A percentile compares a stretch with the other conserved stretches of the same genome.
Conservation (phyloP, 1,140 invertebrate genomes). For the Bombus turneri region DNA sequence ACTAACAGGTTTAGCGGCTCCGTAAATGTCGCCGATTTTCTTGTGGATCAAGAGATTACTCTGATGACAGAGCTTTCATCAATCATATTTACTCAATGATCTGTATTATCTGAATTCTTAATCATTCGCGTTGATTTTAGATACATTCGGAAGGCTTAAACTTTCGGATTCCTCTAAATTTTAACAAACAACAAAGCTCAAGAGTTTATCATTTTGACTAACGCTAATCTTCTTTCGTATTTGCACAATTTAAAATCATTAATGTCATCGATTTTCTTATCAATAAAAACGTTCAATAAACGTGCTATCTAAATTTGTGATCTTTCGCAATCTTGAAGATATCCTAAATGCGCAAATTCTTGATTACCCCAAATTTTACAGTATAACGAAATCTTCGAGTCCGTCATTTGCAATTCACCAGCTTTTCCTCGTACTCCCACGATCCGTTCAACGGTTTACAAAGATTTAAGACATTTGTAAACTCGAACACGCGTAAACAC, state of each 20-base stretch:
- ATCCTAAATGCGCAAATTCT: background rate
- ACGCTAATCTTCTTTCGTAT: too few relatives aligned
- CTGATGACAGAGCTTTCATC: background rate
- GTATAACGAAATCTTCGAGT: background rate
- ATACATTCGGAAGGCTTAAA: too few relatives aligned
- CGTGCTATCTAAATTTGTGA: too few relatives aligned
- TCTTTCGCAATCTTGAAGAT: background rate
- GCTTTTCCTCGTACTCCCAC: conserved; percentile 34
- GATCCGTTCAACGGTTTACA: conserved; percentile 40
- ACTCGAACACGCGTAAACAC: conserved; percentile 33
- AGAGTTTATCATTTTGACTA: too few relatives aligned
- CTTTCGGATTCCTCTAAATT: too few relatives aligned
- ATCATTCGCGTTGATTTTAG: background rate
- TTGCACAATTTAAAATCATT: too few relatives aligned
- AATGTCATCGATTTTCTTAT: too few relatives aligned
- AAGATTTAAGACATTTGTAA: conserved; percentile 50
- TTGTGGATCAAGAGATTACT: background rate
- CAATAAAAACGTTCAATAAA: too few relatives aligned
- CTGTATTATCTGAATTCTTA: background rate
- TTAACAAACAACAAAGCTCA: too few relatives aligned
- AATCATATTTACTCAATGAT: conserved; percentile 33
- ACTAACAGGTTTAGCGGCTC: background rate
- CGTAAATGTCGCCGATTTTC: conserved; percentile 1
- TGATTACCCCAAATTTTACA: too few relatives aligned
- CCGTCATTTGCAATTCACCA: background rate